Evolutionary conservation across 2,888 invertebrate genomes (phyloP).

Genomic region (Microchrysa polita): DNA sequence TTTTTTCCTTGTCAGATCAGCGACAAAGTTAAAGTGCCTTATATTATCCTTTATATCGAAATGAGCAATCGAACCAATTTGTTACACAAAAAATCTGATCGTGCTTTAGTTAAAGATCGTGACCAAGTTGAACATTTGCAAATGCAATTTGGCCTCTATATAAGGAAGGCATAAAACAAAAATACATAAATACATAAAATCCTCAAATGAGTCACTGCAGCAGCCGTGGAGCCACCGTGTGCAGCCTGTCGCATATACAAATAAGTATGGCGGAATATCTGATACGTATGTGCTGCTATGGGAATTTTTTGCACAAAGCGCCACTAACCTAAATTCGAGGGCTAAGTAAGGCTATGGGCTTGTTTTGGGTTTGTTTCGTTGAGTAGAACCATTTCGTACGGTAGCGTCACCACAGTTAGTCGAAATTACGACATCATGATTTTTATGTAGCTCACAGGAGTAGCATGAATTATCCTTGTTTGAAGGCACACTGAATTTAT

Average conservation of each 20-base stretch:
- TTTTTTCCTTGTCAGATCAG: conserved; percentile 3
- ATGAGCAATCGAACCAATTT: conserved; percentile 43
- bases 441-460: too few species aligned
- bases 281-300: conserved; percentile 23
- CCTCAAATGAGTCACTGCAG: conserved; percentile 36
- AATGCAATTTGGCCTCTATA: conserved; percentile 43
- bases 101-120: conserved; percentile 43
- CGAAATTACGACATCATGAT: too few species aligned
- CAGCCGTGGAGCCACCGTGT: too few species aligned
- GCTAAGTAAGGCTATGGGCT: conserved; percentile 9
- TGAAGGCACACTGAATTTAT: too few species aligned
- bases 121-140: conserved; percentile 43
- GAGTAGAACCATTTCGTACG: not conserved
- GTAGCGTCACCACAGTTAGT: not conserved
- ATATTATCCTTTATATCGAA: conserved; percentile 42
- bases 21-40: not conserved
- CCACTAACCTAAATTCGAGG: conserved; percentile 44
- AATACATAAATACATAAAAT: conserved; percentile 23
- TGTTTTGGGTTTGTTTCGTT: conserved; percentile 16
- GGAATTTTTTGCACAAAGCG: conserved; percentile 42
- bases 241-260: conserved; percentile 13
- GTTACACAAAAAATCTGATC: conserved; percentile 44
- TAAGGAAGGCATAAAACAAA: conserved; percentile 33
- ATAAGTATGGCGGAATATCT: not conserved
- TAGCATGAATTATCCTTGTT: too few species aligned